phyloP scores from a whole-genome alignment of 2,888 invertebrate species.

The Dromius quadrimaculatus region DNA sequence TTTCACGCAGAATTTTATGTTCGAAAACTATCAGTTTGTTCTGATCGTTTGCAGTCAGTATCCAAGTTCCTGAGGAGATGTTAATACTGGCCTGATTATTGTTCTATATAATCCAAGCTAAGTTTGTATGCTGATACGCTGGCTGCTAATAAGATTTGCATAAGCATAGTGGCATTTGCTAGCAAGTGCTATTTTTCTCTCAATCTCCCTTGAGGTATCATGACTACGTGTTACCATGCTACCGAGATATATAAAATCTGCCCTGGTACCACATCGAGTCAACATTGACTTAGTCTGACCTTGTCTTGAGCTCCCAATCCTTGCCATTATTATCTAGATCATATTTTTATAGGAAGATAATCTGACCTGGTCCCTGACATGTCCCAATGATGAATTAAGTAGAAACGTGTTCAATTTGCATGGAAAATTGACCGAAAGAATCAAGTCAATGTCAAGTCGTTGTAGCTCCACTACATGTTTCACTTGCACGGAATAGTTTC shows the following conservation, averaged over 20 bases:
- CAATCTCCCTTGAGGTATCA: background rate
- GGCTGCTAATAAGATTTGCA: background rate
- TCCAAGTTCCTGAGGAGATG: background rate
- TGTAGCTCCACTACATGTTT: too few species aligned
- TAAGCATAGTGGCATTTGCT: constrained; percentile 5
- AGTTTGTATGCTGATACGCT: background rate
- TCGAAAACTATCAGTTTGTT: background rate
- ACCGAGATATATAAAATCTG: background rate
- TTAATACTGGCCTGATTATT: background rate
- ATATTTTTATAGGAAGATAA: too few species aligned
- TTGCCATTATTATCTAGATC: too few species aligned
- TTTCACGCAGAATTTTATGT: background rate
- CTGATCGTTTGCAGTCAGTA: background rate
- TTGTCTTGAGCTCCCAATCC: too few species aligned
- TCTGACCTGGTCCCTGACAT: too few species aligned
- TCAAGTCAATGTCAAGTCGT: too few species aligned
- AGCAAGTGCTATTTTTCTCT: background rate
- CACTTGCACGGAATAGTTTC: too few species aligned
- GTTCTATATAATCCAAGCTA: background rate
- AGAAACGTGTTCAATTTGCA: too few species aligned
- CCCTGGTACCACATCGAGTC: too few species aligned
- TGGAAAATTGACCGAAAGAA: too few species aligned
- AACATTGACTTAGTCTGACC: too few species aligned
- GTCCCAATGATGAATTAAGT: too few species aligned
- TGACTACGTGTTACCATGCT: background rate